Evolutionary conservation across 2,888 invertebrate genomes (phyloP).

Genomic region (Muschampia plurimacula): DNA sequence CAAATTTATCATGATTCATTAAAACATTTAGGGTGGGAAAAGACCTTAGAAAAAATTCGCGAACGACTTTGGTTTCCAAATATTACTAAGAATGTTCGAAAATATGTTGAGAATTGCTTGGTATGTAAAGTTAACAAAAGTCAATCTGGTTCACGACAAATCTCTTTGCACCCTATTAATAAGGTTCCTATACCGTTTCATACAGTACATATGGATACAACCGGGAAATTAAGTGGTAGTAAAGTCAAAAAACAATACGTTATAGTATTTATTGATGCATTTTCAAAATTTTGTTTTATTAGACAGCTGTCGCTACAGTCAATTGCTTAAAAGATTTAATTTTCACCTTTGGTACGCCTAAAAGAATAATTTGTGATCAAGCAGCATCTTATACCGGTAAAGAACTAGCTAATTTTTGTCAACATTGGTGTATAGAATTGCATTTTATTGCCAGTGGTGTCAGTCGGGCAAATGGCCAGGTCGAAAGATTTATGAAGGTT

Average conservation of each 20-base stretch:
- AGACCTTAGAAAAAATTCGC: slow-evolving; percentile 47
- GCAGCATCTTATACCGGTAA: neutral
- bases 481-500: slow-evolving; percentile 20
- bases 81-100: neutral
- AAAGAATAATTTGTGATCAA: neutral
- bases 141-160: slow-evolving; percentile 44
- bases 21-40: slow-evolving; percentile 44
- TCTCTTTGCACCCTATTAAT: neutral
- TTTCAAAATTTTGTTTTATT: neutral
- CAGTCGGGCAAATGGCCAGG: neutral
- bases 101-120: slow-evolving; percentile 44
- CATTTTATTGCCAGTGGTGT: neutral
- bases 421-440: neutral
- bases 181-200: slow-evolving; percentile 47
- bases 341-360: neutral
- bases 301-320: neutral
- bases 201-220: neutral
- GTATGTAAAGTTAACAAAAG: slow-evolving; percentile 53
- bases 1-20: no score
- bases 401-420: neutral
- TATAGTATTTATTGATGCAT: neutral
- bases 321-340: neutral
- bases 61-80: neutral
- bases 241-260: neutral
- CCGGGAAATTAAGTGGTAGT: neutral